Conservation (phyloP, 2,113 vertebrate species). For the Chaetorhynchus papuensis region DNA sequence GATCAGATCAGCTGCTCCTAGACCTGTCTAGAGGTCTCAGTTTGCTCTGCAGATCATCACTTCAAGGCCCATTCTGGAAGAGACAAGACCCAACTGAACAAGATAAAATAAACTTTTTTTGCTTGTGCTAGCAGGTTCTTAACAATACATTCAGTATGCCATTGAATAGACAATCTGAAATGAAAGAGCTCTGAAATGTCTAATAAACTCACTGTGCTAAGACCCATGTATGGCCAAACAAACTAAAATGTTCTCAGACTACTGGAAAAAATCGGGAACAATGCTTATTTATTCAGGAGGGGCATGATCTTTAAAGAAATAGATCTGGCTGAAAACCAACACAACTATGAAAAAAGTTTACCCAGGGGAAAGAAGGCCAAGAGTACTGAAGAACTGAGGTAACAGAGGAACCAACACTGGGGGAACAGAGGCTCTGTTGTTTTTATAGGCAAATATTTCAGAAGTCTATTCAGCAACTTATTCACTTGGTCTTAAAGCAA, state of each 20-base stretch:
- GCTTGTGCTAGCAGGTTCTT: slow-evolving; percentile 1
- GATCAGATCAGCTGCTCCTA: neutral
- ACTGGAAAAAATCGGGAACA: neutral
- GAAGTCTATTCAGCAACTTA: slow-evolving; percentile 29
- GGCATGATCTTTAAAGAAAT: neutral
- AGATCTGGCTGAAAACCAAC: slow-evolving; percentile 46
- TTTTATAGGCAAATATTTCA: neutral
- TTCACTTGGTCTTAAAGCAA: neutral
- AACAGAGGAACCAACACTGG: slow-evolving; percentile 18
- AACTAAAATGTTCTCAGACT: slow-evolving; percentile 11
- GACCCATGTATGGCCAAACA: neutral
- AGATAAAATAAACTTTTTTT: slow-evolving; percentile 24
- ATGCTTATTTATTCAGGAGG: neutral
- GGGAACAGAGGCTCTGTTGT: slow-evolving; percentile 61
- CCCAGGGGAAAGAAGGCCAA: slow-evolving; percentile 27
- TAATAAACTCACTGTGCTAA: neutral
- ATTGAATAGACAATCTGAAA: neutral
- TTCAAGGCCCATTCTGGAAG: slow-evolving; percentile 21
- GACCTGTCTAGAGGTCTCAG: neutral
- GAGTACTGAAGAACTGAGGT: slow-evolving; percentile 13
- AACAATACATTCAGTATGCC: neutral
- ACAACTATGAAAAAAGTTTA: slow-evolving; percentile 48
- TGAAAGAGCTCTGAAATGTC: neutral
- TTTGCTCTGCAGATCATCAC: neutral
- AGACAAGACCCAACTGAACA: neutral